Evolutionary conservation across 2,113 vertebrate species (phyloP).

Genomic region (Plotosus lineatus): DNA sequence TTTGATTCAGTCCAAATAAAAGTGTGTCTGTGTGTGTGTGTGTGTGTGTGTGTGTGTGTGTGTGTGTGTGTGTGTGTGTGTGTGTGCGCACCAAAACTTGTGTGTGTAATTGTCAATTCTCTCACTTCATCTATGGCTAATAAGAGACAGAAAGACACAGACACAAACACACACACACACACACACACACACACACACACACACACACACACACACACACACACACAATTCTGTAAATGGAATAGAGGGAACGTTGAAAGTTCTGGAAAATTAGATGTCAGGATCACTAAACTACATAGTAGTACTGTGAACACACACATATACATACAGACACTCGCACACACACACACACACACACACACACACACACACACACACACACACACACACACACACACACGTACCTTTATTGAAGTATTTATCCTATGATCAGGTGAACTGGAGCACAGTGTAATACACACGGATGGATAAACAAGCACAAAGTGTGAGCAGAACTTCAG

Average conservation of each 20-base stretch:
- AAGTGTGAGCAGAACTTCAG: background rate
- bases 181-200: conserved; percentile 32
- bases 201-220: conserved; percentile 37
- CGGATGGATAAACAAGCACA: background rate
- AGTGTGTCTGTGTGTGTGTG: background rate
- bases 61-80: background rate
- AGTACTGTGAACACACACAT: background rate
- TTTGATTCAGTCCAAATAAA: background rate
- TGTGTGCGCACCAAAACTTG: background rate
- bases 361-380: background rate
- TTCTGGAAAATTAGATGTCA: conserved; percentile 31
- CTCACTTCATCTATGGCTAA: background rate
- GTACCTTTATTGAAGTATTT: background rate
- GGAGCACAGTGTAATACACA: background rate
- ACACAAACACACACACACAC: conserved; percentile 22
- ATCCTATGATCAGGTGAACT: conserved; percentile 5
- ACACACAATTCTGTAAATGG: background rate
- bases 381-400: background rate
- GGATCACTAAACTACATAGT: conserved; percentile 15
- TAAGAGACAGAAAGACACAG: background rate
- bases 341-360: conserved; percentile 13
- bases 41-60: background rate
- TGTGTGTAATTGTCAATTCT: background rate
- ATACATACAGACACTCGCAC: no score
- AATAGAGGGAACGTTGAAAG: background rate